These are phyloP conservation scores for Micrastur ruficollis DNA, from an alignment of 2,797 vertebrate genomes.

Conservation along the genomic window DNA sequence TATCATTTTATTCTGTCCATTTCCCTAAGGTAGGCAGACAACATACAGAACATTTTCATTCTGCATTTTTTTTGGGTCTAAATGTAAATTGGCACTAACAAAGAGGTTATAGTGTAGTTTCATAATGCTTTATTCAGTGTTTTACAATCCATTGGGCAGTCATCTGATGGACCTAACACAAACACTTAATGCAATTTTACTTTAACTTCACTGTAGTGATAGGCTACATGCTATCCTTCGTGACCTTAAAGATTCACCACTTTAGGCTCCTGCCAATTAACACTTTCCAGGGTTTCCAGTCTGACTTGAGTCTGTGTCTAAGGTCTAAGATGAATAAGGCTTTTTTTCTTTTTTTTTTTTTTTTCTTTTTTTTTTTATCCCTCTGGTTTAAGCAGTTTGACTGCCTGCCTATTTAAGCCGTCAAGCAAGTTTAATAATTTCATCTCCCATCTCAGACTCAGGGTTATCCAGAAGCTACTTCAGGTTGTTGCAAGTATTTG, in stretches of 20 bases:
- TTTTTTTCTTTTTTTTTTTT: not conserved
- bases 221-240: not conserved
- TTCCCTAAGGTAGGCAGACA: not conserved
- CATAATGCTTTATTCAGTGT: not conserved
- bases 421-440: constrained; percentile 11
- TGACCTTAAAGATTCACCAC: constrained; percentile 1
- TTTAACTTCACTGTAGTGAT: not conserved
- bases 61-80: not conserved
- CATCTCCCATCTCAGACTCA: constrained; percentile 1
- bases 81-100: not conserved
- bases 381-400: constrained; percentile 28
- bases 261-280: constrained; percentile 25
- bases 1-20: not conserved
- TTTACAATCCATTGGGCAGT: not conserved
- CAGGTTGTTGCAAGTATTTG: constrained; percentile 30
- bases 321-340: not conserved
- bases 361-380: not conserved
- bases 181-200: constrained; percentile 21
- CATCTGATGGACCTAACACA: not conserved
- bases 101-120: not conserved
- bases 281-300: not conserved
- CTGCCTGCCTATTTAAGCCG: constrained; percentile 27
- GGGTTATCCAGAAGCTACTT: constrained; percentile 28
- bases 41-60: not conserved
- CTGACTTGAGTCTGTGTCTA: constrained; percentile 22